Percentiles rank a stretch among this genome's conserved stretches.
Evolutionary conservation across 1,140 invertebrate genomes (phyloP).

Genomic region (Meloidogyne floridensis): DNA sequence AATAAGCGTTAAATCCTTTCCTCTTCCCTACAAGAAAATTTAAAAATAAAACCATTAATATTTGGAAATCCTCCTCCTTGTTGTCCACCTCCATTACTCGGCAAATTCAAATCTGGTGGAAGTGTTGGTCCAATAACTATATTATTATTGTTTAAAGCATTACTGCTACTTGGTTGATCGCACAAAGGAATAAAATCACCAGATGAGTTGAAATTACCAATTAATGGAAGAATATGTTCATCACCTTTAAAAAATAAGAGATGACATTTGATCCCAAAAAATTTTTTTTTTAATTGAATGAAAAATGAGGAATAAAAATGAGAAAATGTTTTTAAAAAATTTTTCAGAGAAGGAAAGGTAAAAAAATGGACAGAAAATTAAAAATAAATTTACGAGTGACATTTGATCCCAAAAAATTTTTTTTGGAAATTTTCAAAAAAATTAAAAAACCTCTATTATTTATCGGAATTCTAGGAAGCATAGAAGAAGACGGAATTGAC

Average conservation of each 20-base stretch:
- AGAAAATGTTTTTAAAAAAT: too few relatives aligned
- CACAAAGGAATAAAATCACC: slow-evolving; percentile 17
- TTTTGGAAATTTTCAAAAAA: neutral
- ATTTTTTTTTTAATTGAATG: too few relatives aligned
- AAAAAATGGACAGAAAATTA: neutral
- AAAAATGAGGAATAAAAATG: too few relatives aligned
- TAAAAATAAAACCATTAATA: neutral
- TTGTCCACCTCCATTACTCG: neutral
- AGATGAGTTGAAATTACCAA: neutral
- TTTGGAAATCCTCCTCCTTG: neutral
- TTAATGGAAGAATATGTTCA: slow-evolving; percentile 9
- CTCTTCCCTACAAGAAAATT: neutral
- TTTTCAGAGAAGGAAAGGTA: neutral
- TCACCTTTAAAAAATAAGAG: slow-evolving; percentile 15
- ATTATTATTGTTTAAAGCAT: neutral
- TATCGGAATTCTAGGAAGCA: slow-evolving; percentile 14
- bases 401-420: neutral
- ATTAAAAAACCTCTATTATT: slow-evolving; percentile 7
- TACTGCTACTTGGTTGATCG: slow-evolving; percentile 21
- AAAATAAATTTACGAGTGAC: too few relatives aligned
- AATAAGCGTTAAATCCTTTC: too few relatives aligned
- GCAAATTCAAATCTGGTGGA: slow-evolving; percentile 27
- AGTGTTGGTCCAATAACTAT: slow-evolving; percentile 30
- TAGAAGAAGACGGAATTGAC: slow-evolving; percentile 5
- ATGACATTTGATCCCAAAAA: neutral